phyloP scores from a whole-genome alignment of 2,113 vertebrate species.

The Engystomops pustulosus region DNA sequence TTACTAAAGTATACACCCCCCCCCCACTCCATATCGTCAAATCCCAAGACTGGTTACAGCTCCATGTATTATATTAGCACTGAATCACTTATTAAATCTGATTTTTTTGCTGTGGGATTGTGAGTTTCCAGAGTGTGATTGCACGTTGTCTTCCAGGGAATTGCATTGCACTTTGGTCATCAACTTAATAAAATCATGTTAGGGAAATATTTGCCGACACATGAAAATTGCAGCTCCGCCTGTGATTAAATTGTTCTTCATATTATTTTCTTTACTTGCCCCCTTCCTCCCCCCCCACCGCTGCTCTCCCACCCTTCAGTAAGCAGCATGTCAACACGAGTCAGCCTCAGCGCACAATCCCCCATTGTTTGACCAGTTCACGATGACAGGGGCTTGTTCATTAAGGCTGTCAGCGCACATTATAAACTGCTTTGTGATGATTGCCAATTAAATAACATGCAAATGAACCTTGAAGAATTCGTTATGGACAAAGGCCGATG shows the following conservation, averaged over 20 bases:
- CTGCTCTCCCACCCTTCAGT: neutral
- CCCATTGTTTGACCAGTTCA: slow-evolving; percentile 36
- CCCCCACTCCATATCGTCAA: neutral
- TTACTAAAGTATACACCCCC: no score
- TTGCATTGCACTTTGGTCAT: slow-evolving; percentile 7
- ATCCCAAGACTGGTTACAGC: neutral
- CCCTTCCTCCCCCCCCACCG: neutral
- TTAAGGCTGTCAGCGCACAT: slow-evolving; percentile 34
- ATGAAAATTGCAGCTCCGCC: slow-evolving; percentile 13
- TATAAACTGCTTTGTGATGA: slow-evolving; percentile 4
- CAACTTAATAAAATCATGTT: slow-evolving; percentile 9
- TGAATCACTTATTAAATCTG: neutral
- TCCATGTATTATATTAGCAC: neutral
- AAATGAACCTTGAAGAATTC: neutral
- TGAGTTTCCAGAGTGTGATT: neutral
- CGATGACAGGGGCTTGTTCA: slow-evolving; percentile 15
- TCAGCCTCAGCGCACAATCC: slow-evolving; percentile 33
- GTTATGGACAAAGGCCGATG: neutral
- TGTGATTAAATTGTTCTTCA: slow-evolving; percentile 21
- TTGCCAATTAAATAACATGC: slow-evolving; percentile 4
- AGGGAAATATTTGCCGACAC: slow-evolving; percentile 8
- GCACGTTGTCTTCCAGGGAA: slow-evolving; percentile 2
- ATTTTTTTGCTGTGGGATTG: slow-evolving; percentile 27
- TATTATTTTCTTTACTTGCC: slow-evolving; percentile 16
- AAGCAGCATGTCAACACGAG: neutral